Percentiles rank a stretch among this genome's conserved stretches.
phyloP scores from a whole-genome alignment of 1,140 invertebrate genomes.

The Zaprionus lachaisei region DNA sequence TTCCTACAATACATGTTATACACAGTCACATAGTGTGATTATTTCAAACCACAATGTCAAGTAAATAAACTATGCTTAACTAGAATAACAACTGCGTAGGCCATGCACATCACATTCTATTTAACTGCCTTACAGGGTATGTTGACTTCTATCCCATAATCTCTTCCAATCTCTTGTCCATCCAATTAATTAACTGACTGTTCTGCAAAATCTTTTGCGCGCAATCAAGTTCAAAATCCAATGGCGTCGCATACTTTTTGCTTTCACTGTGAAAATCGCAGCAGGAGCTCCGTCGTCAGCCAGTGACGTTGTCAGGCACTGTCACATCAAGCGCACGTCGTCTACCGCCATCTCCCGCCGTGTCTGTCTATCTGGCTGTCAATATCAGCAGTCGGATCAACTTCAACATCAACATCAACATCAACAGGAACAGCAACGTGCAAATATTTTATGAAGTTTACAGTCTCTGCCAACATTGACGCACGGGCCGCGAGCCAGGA shows the following conservation, averaged over 20 bases:
- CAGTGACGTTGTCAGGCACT: slow-evolving; percentile 3
- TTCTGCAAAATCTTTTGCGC: not conserved
- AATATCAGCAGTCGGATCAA: slow-evolving; percentile 59
- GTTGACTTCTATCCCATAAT: not conserved
- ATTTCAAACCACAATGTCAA: too few species aligned
- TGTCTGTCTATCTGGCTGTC: slow-evolving; percentile 74
- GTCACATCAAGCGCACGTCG: not conserved
- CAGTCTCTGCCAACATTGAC: slow-evolving; percentile 55
- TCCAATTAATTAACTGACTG: slow-evolving; percentile 6
- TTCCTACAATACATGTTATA: not conserved
- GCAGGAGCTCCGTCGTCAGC: slow-evolving; percentile 18
- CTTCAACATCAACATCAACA: slow-evolving; percentile 31
- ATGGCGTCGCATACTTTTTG: slow-evolving; percentile 6
- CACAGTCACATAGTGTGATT: too few species aligned
- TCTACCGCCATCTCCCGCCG: not conserved
- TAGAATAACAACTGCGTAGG: not conserved
- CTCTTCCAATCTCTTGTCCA: not conserved
- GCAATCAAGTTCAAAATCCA: slow-evolving; percentile 13
- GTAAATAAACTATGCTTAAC: too few species aligned
- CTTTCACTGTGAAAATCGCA: slow-evolving; percentile 36
- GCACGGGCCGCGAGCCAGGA: not conserved
- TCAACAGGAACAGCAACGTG: slow-evolving; percentile 47
- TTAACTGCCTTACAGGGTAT: not conserved
- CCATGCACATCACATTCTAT: not conserved
- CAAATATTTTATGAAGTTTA: slow-evolving; percentile 68